Evolutionary conservation across 2,888 invertebrate species (phyloP), one percentile per base, ranked within the genome.

Genomic region (Syritta pipiens): DNA sequence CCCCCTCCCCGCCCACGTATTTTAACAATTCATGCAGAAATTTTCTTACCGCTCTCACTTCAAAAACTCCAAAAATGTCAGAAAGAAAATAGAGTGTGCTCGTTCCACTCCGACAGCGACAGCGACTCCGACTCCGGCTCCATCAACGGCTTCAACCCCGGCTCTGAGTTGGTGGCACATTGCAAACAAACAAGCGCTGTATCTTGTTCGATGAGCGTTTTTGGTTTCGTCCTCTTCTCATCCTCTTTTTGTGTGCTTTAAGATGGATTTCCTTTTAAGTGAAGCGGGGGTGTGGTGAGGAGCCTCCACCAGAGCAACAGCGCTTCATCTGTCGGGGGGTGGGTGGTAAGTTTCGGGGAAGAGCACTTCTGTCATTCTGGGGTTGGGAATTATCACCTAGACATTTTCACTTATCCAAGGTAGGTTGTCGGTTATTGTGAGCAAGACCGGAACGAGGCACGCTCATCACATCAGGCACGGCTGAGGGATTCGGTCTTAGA

Each of bases 21-120:
- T 67, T 79, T 49, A 72, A 55, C 77, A 72, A 79, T 65, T 72
- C 67, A 72, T 79, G 72, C 60, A 59, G 42, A 79, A 77, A 67
- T 67, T 72, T 67, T 28, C 28, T 60, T 22, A 62, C 77, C 60
- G 60, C 60, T 72, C 65, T 71, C 55, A 62, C 48, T 79, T 79
- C 48, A 72, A 72, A 67, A 79, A 60, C 42, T 72, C 24, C 14
- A 19, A 79, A 55, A 55, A 79, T 62, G 49, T 42, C 48, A 55
- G 65, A 22, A 46, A 4, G 24, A 63, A 51, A 62, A 63, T 57
- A 26, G 30, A 51, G 51, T 28, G 19, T 9, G 12, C 35, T 26
- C 24, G 17, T 28, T 12, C 20, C 42, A 9, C 42, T 30, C 20
- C 20, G n/a, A n/a, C n/a, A n/a, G n/a, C n/a, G n/a, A n/a, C n/a